Evolutionary conservation across 1,140 invertebrate species (phyloP), one percentile per base, ranked within the genome.

Genomic region (Meloidogyne floridensis): DNA sequence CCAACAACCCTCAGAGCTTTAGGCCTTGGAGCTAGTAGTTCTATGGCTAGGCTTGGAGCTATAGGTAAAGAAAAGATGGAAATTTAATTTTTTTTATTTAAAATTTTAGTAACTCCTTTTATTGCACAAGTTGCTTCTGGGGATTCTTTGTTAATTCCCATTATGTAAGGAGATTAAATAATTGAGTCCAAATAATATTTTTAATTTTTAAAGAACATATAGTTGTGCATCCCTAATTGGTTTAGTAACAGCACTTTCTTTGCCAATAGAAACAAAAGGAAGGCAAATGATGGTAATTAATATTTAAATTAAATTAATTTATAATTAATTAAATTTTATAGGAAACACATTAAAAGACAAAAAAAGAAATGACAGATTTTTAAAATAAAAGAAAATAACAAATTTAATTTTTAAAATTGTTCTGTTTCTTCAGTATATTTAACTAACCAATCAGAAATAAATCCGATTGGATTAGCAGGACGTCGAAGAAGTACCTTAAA

Each of bases 21-120:
- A 59, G 95, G 95, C 0, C 93, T 97, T 0, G 95, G 95, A 4
- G 93, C 94, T 2, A 96, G 95, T 90, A 95, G 94, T 87, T 94
- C 94, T 3, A 95, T 97, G 92, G 95, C 95, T 3, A 91, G 96
- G 80, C 92, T 97, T 47, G 96, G 96, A 59, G 95, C 95, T 20
- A 96, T 96, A 93, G 90, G 18, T 77, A 20, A 0, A 51, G 20
- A 18, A 47, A 8, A n/a, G 32, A 32, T 32, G 32, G 32, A 32
- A 59, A 69, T 15, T 20, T 59, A 18, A 32, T 7, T 32, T n/a
- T 32, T 15, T n/a, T 51, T 15, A 18, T 15, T 20, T n/a, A 20
- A n/a, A 6, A 13, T n/a, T 32, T 54, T 18, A 74, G 70, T 95
- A 3, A 96, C 95, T 2, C 95, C 95, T 1, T 96, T 96, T 89